These are phyloP conservation scores for Sylvietta virens DNA, from an alignment of 2,113 vertebrate species.

Conservation along the genomic window DNA sequence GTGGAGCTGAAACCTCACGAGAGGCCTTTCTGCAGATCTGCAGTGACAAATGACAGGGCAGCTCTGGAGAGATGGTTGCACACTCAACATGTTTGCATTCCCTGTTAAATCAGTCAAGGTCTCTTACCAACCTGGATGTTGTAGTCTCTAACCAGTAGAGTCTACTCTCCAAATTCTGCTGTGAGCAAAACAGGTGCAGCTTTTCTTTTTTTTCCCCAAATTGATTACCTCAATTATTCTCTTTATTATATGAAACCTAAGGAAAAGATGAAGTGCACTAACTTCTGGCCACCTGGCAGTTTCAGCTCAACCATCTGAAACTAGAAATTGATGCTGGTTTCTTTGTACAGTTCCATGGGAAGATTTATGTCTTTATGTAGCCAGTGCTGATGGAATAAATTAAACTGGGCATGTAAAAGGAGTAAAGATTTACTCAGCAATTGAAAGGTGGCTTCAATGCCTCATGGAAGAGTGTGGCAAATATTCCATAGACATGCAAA, in stretches of 20 bases:
- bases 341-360: constrained; percentile 20
- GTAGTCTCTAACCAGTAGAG: background rate
- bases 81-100: background rate
- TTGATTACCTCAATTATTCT: constrained; percentile 38
- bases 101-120: background rate
- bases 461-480: constrained; percentile 8
- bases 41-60: background rate
- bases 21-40: background rate
- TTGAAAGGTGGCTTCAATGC: constrained; percentile 18
- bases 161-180: background rate
- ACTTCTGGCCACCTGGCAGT: constrained; percentile 25
- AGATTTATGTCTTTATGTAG: constrained; percentile 46
- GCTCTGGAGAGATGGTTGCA: background rate
- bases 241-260: constrained; percentile 31
- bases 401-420: constrained; percentile 36
- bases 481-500: background rate
- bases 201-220: background rate
- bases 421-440: constrained; percentile 32
- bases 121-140: background rate
- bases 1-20: background rate
- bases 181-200: constrained; percentile 30
- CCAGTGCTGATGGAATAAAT: constrained; percentile 44
- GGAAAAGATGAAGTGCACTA: constrained; percentile 24
- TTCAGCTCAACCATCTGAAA: constrained; percentile 27
- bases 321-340: constrained; percentile 41